Evolutionary conservation across 2,113 vertebrate genomes (phyloP), one percentile per base, ranked within the genome.

Genomic region (Esox niger): DNA sequence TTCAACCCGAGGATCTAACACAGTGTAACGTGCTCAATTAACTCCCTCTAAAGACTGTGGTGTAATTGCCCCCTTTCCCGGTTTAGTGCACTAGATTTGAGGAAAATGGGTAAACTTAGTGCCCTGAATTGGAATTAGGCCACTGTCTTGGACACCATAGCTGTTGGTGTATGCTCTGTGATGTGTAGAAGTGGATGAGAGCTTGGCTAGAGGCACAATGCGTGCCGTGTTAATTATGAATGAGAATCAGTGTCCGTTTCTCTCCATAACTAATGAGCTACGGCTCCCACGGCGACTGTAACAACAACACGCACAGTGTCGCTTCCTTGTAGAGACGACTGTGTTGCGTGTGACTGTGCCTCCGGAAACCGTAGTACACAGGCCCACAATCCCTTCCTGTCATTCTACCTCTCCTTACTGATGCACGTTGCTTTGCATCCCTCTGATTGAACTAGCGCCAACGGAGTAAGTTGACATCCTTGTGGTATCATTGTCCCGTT

Each of bases 171-270:
- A 49, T 15, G 47, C 4, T 49, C n/a, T 49, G 56, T 58, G 7
- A 29, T 31, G 25, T 68, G 38, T 15, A 43, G 38, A 4, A 43
- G 38, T 43, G 38, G 38, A 43, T 17, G 38, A 43, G 38, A 15
- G 13, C 13, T 43, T 43, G 11, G 17, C 11, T 1, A 5, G 17
- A 27, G 49, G 66, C 38, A 26, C 8, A 57, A 54, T 26, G 66
- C 52, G n/a, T n/a, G 55, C 69, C 54, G 11, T 10, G 10, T 74
- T 65, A 32, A 52, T 54, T 66, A 73, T 82, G 64, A 71, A 71
- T 80, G 13, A 29, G 26, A 11, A 30, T 52, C 64, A 20, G 70
- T 54, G 20, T 74, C 30, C 31, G 8, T 59, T 59, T 29, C 54
- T 68, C 23, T 47, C 66, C 23, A 1, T 59, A 38, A 30, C 23